Conservation (phyloP, 2,888 invertebrate species). For the Trichopria drosophilae region DNA sequence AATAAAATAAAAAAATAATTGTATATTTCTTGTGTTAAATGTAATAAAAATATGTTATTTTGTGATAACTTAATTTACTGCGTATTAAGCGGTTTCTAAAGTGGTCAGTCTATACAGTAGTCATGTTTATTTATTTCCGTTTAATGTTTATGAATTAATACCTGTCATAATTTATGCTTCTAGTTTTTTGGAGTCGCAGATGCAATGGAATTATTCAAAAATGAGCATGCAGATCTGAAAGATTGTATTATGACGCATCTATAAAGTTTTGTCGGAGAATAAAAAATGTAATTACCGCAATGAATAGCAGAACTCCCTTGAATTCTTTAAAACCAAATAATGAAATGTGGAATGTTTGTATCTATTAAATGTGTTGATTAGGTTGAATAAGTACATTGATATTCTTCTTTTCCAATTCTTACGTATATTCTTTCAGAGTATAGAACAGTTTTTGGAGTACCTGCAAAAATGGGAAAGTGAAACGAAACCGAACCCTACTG, state of each 20-base stretch:
- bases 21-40: too few species aligned
- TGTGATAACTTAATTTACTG: too few species aligned
- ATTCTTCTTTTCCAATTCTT: too few species aligned
- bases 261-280: conserved; percentile 13
- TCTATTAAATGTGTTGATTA: too few species aligned
- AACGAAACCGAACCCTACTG: too few species aligned
- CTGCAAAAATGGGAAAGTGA: conserved; percentile 10
- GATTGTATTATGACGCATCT: conserved; percentile 10
- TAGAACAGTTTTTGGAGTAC: conserved; percentile 9
- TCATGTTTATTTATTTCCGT: neutral
- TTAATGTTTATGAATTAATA: neutral
- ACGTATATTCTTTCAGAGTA: neutral
- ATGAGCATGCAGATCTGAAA: conserved; percentile 5
- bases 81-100: too few species aligned
- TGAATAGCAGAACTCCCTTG: conserved; percentile 17
- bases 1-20: too few species aligned
- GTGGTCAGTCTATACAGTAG: too few species aligned
- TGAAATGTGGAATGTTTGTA: conserved; percentile 17
- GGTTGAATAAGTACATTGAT: too few species aligned
- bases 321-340: conserved; percentile 12
- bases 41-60: too few species aligned
- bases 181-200: conserved; percentile 18
- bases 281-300: conserved; percentile 13
- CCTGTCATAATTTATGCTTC: neutral
- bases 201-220: conserved; percentile 17